These are phyloP conservation scores for Sminthopsis crassicaudata DNA, from an alignment of 2,113 vertebrate genomes.

Conservation along the genomic window DNA sequence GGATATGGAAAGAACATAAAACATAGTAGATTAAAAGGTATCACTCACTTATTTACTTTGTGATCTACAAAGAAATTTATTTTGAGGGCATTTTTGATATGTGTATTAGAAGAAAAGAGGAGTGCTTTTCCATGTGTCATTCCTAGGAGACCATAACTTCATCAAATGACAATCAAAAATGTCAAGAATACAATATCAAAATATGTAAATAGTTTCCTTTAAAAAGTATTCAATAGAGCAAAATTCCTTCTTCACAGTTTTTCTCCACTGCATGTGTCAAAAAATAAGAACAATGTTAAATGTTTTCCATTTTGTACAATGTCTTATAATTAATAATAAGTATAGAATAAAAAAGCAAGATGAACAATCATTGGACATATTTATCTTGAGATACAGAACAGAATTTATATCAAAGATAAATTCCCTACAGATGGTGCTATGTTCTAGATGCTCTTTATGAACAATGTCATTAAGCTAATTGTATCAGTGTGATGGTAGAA, in stretches of 20 bases:
- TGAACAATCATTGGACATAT: background rate
- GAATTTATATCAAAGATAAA: background rate
- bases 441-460: background rate
- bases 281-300: background rate
- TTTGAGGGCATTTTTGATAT: no score
- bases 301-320: background rate
- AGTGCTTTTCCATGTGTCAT: no score
- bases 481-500: background rate
- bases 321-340: background rate
- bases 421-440: background rate
- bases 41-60: no score
- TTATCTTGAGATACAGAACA: background rate
- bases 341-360: background rate
- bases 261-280: background rate
- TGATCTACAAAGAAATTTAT: no score
- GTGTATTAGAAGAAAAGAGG: no score
- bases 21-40: no score
- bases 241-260: background rate
- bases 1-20: no score
- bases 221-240: background rate
- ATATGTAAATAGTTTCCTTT: background rate
- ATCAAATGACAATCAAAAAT: background rate
- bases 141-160: background rate
- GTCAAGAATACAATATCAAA: background rate
- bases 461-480: background rate